Base-by-base conservation (phyloP, 2,797 vertebrate species). In the Acanthurus tractus region DNA sequence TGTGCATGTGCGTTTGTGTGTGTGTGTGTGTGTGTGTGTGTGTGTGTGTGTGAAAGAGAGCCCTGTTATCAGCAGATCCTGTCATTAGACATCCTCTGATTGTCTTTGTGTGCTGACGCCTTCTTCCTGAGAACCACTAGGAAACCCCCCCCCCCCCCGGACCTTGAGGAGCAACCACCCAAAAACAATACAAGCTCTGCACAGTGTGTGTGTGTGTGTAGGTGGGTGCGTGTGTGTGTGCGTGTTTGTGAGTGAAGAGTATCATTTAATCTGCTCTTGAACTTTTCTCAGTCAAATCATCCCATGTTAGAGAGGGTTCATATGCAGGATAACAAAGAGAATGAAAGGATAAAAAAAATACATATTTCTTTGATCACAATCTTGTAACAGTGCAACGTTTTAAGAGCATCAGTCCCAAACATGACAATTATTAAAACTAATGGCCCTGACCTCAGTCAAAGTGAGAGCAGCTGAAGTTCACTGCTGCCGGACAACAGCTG, bases 81-180 rank as follows among this genome's bases (percentile, higher is more conserved):
- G 81, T 93, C 82, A 88, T 85, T 81, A 90, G 62, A 93, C 88
- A 91, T 93, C 92, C 92, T 93, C 82, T 86, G 70, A 93, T 93
- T 93, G 92, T 93, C 78, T 84, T 87, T 75, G 56, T 22, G 70
- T 8, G 22, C 62, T 86, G 85, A 88, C 65, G 81, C 75, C 81
- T 87, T 90, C 74, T 92, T 93, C 90, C 92, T 88, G 85, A 84
- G 65, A 70, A 75, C 46, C 61, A 70, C 49, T 80, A 76, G 82
- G 81, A 79, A 81, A 70, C 68, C 72, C 68, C 61, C 58, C 67
- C 67, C 34, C 38, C 53, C 63, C 53, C 75, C 42, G n/a, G 54
- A 81, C 79, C 70, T 82, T 88, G 81, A 89, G 76, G 75, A 82
- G 59, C 56, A 58, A 58, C 65, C 56, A 57, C 2, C 66, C 57